Base-by-base conservation (phyloP, 2,113 vertebrate genomes). In the Neodontobutis hainanensis region DNA sequence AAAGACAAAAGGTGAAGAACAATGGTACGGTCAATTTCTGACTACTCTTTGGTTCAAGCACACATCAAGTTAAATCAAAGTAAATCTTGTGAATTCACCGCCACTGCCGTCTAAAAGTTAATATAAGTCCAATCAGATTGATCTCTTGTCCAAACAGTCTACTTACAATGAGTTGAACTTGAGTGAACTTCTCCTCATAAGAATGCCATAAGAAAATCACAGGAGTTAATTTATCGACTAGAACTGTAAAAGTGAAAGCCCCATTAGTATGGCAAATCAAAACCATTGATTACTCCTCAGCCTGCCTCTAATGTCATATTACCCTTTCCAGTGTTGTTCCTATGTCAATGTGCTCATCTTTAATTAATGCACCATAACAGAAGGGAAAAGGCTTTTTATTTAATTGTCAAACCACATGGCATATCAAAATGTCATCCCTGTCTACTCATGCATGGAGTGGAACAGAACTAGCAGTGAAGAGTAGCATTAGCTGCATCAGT, bases 401-500 rank as follows among this genome's bases (percentile, higher is more conserved):
- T 50, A 19, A 42, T 19, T 49, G 15, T 64, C 34, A 8, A n/a
- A n/a, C 55, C 11, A 35, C 19, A 43, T 0, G 35, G 11, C 45
- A 11, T 34, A 8, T 44, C 16, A 52, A 56, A 34, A 73, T 68
- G 27, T 51, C 49, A 63, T 36, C 47, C 27, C 19, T 4, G 3
- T 44, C 34, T 48, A 62, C 4, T 61, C 59, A 53, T 65, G 62
- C 35, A 62, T 34, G 5, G 1, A 12, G 15, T 9, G 10, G n/a
- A 68, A 58, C 7, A 14, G 46, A 70, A 68, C 15, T 34, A 32
- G 38, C 27, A 7, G 11, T 56, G 14, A 42, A 10, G 27, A 68
- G 56, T 16, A 47, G 45, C 56, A 19, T 36, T 8, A n/a, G 27
- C 67, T 56, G 19, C 34, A 68, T 52, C 16, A 64, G 66, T 45